Conservation (phyloP, 2,113 vertebrate genomes). For the Carassius auratus region DNA sequence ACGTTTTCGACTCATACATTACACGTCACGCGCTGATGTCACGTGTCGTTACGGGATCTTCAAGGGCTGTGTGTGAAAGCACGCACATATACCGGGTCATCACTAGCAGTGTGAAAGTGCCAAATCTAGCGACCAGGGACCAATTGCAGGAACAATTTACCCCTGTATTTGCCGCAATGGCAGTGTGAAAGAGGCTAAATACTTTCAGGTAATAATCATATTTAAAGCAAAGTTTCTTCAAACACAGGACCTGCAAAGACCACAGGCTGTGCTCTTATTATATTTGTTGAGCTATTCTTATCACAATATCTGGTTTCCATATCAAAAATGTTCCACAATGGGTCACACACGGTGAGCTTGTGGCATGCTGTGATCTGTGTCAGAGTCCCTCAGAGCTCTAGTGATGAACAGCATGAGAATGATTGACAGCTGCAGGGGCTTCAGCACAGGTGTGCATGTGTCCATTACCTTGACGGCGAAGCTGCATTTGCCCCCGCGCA, state of each 20-base stretch:
- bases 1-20: too few species aligned
- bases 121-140: too few species aligned
- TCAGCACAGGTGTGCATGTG: neutral
- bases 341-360: neutral
- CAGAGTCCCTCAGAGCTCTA: neutral
- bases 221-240: neutral
- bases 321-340: neutral
- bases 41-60: too few species aligned
- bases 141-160: too few species aligned
- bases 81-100: too few species aligned
- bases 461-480: conserved; percentile 94
- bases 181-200: neutral
- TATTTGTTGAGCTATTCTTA: neutral
- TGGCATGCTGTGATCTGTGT: neutral
- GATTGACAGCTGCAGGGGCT: neutral
- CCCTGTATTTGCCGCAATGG: too few species aligned
- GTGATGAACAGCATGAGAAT: neutral
- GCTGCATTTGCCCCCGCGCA: conserved; percentile 95
- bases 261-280: neutral
- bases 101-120: too few species aligned
- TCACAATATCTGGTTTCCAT: neutral
- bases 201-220: neutral
- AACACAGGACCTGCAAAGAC: neutral
- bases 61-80: too few species aligned
- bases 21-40: too few species aligned